phyloP scores from a whole-genome alignment of 2,888 invertebrate species.

The Parasteatoda lunata region DNA sequence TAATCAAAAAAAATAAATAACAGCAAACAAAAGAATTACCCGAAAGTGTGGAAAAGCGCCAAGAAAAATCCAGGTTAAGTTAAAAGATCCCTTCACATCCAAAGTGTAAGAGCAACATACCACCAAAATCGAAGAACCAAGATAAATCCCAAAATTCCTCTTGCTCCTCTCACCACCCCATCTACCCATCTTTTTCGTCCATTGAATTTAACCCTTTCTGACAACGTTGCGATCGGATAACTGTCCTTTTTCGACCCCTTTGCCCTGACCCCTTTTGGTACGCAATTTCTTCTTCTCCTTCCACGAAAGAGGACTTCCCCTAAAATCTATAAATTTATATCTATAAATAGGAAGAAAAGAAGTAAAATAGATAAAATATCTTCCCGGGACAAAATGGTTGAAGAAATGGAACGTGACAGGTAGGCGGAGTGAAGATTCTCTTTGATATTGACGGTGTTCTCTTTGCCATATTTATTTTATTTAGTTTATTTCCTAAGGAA shows the following conservation, averaged over 20 bases:
- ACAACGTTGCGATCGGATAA: conserved; percentile 8
- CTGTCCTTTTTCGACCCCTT: conserved; percentile 6
- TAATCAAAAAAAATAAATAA: conserved; percentile 22
- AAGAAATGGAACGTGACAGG: conserved; percentile 32
- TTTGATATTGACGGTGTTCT: conserved; percentile 1
- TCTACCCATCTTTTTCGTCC: background rate
- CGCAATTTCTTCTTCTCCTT: background rate
- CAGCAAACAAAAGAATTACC: background rate
- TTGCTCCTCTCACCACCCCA: background rate
- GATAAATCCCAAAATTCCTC: background rate
- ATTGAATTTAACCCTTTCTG: conserved; percentile 5
- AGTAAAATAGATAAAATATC: conserved; percentile 19
- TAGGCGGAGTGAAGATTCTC: conserved; percentile 8
- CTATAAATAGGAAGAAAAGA: background rate
- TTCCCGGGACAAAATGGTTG: conserved; percentile 29
- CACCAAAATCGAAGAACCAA: background rate
- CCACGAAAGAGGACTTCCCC: background rate
- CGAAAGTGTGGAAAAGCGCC: conserved; percentile 5
- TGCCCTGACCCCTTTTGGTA: conserved; percentile 1
- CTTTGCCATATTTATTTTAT: conserved; percentile 12
- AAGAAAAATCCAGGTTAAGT: background rate
- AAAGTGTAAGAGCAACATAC: background rate
- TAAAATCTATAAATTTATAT: conserved; percentile 1
- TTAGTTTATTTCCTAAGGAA: background rate
- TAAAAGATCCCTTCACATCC: too few species aligned